Evolutionary conservation across 2,888 invertebrate genomes (phyloP), one percentile per base, ranked within the genome.

Genomic region (Acanthococcus lagerstroemiae): DNA sequence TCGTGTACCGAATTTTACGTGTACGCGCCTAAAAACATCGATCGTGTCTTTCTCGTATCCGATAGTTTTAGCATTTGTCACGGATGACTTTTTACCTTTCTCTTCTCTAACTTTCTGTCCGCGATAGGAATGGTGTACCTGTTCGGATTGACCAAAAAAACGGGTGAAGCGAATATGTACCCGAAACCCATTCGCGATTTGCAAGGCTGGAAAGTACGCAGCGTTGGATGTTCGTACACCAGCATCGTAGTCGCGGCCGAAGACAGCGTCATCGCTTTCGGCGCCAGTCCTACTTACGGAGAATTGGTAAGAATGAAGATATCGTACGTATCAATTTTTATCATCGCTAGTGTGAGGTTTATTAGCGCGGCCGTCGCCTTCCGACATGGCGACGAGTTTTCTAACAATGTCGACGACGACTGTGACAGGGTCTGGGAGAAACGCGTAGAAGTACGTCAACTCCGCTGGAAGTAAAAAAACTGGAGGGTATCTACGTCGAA

Each of bases 161-260:
- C 90, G 0, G 95, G 94, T 0, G 95, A 95, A 75, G 95, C 95
- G 2, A 92, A 92, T 72, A 95, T 95, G 95, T 95, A 95, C 75
- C 95, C 95, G 0, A 95, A 95, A 74, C 91, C 92, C 0, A 87
- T 95, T 3, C 92, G 91, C 72, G 95, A 95, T 77, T 80, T 95
- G n/a, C 84, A 87, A 68, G 94, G 95, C 0, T 95, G 95, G 95
- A 86, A 88, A 72, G 87, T 95, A 24, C 84, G 89, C 67, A 84
- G 86, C 71, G 82, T 95, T 46, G 93, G 87, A 1, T 87, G 90
- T 63, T 87, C 88, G 67, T 84, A 86, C 74, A 91, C 90, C 0
- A 91, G 90, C 26, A 84, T 89, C 67, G 83, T 95, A 58, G 84
- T 94, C 37, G 87, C 90, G 0, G 95, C 95, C 0, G 95, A 95